Percentiles rank a stretch among this genome's conserved stretches.
These are phyloP conservation scores for Propithecus deckenii DNA, from an alignment of 2,797 vertebrate species.

Conservation along the genomic window DNA sequence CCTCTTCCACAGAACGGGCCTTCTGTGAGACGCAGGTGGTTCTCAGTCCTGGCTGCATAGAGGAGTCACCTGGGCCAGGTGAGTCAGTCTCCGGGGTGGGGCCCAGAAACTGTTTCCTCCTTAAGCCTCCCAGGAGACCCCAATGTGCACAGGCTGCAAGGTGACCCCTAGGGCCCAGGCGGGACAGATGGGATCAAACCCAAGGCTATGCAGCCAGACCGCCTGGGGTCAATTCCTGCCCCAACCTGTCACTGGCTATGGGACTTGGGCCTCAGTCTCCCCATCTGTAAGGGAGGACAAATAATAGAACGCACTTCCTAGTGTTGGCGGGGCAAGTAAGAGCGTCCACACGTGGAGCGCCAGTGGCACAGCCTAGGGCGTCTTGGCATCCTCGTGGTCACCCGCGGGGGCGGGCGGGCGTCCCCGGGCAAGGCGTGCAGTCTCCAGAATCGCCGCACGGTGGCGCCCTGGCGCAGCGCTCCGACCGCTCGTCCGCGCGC, in stretches of 20 bases:
- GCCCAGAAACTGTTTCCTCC: neutral
- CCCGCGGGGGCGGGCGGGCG: neutral
- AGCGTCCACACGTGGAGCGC: fast-evolving
- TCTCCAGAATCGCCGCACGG: neutral
- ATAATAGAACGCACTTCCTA: neutral
- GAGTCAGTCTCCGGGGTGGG: neutral
- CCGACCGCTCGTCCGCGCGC: fast-evolving
- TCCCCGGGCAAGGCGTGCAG: neutral
- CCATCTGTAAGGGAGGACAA: neutral
- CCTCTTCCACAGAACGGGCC: neutral
- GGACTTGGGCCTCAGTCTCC: neutral
- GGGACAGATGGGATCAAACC: neutral
- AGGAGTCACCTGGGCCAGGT: neutral
- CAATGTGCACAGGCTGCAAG: neutral
- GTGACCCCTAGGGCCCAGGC: neutral
- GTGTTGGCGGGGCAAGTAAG: neutral
- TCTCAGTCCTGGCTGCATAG: neutral
- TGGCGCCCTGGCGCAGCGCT: conserved; percentile 42
- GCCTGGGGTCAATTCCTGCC: neutral
- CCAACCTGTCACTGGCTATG: neutral
- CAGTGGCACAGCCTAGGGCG: neutral
- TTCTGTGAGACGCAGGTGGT: neutral
- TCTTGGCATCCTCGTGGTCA: neutral
- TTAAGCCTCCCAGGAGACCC: neutral
- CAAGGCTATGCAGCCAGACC: neutral